Percentiles rank a stretch among this genome's conserved stretches.
Conservation (phyloP, 1,140 invertebrate species). For the Drosophila equinoxialis region DNA sequence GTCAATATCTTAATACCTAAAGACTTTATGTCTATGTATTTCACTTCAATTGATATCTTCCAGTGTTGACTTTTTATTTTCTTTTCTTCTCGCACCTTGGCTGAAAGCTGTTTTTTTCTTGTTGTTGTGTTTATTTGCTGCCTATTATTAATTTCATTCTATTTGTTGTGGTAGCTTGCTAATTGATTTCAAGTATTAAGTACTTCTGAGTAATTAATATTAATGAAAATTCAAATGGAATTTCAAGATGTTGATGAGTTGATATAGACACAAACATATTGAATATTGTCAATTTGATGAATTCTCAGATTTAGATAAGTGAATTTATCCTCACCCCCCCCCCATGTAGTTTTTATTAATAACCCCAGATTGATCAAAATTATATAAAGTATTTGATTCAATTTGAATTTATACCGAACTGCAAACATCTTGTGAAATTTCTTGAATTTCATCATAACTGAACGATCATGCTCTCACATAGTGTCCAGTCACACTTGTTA, state of each 20-base stretch:
- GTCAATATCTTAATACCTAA: background rate
- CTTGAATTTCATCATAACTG: too few species aligned
- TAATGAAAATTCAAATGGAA: conserved; percentile 2
- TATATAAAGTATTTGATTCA: too few species aligned
- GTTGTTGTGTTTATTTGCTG: background rate
- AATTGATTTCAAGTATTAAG: conserved; percentile 12
- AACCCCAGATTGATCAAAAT: too few species aligned
- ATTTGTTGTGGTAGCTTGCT: background rate
- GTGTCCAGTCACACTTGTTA: too few species aligned
- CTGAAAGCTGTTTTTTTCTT: background rate
- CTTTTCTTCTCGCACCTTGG: background rate
- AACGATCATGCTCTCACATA: too few species aligned
- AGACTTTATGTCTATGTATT: background rate
- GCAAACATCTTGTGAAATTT: too few species aligned
- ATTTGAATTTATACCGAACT: too few species aligned
- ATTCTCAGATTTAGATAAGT: too few species aligned
- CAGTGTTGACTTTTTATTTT: background rate
- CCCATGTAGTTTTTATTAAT: too few species aligned
- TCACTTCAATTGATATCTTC: conserved; percentile 5
- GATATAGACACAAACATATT: too few species aligned
- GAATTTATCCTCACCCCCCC: too few species aligned
- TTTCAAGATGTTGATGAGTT: background rate
- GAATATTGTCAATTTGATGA: too few species aligned
- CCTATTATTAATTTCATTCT: background rate
- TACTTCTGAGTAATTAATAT: conserved; percentile 7